Evolutionary conservation across 2,797 vertebrate species (phyloP), one percentile per base, ranked within the genome.

Genomic region (Anguilla obscura): DNA sequence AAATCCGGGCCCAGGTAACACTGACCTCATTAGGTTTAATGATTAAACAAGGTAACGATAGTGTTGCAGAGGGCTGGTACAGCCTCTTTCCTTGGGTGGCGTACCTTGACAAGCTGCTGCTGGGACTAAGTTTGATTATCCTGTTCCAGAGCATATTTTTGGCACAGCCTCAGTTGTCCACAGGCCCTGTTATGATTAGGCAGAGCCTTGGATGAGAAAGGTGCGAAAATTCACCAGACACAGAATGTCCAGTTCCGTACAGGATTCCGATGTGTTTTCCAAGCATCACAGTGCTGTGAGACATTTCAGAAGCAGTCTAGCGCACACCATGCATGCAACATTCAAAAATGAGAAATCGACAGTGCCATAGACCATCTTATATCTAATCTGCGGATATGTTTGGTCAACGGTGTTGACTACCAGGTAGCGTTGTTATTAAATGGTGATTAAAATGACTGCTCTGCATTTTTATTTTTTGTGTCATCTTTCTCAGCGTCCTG

Each of bases 41-140:
- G 89, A 93, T 93, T 93, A 91, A 91, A 88, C 86, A 3, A 60
- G 87, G 86, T 91, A 90, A 89, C 89, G 88, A 82, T 88, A 88
- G 90, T 90, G 88, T 82, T 40, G 40, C 86, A 86, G 54, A 45
- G 86, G 52, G 21, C 84, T 84, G 87, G 85, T 87, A 89, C 79
- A 84, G 54, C 48, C 30, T n/a, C 89, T 87, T 48, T 86, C 80
- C 84, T 54, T 84, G 82, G n/a, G 36, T 60, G 24, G 45, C 30
- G 80, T 69, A 16, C 56, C 10, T 27, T 16, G 36, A 86, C 50
- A 5, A 16, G 83, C 80, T 83, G 80, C 40, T 48, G 27, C 40
- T 1, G 16, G 45, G 14, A 52, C 45, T 2, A 18, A 10, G 6
- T 58, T 58, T 40, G 74, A 79, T 79, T 36, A 45, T 79, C 18